Conservation (phyloP, 2,888 invertebrate species). For the Candidula unifasciata region DNA sequence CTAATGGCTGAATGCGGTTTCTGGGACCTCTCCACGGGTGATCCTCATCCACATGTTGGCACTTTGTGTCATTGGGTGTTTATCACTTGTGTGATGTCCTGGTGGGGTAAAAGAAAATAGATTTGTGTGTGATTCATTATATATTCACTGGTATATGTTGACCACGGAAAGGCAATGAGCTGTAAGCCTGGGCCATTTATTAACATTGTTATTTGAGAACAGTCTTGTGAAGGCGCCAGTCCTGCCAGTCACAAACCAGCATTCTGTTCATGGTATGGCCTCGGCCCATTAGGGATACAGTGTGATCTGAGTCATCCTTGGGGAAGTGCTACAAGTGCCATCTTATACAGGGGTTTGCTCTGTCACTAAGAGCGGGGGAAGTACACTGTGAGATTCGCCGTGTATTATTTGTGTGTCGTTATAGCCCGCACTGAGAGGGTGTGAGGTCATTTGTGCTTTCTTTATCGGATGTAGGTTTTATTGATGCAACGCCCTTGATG, state of each 20-base stretch:
- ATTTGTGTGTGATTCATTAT: too few relatives aligned
- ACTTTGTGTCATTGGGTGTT: too few relatives aligned
- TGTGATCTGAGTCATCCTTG: constrained; percentile 16
- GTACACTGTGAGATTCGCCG: background rate
- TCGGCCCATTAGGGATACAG: constrained; percentile 5
- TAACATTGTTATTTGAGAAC: background rate
- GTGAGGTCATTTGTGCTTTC: too few relatives aligned
- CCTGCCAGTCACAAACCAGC: background rate
- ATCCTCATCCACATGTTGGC: too few relatives aligned
- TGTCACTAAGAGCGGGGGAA: background rate
- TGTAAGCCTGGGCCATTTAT: background rate
- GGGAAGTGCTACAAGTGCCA: constrained; percentile 16
- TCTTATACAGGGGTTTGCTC: constrained; percentile 9
- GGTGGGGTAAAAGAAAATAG: too few relatives aligned
- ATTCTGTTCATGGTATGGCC: background rate
- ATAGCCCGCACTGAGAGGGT: too few relatives aligned
- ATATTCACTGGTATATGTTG: too few relatives aligned
- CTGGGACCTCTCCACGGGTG: too few relatives aligned
- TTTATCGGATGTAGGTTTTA: too few relatives aligned
- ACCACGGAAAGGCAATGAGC: background rate
- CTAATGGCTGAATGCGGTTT: too few relatives aligned
- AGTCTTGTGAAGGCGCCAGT: background rate
- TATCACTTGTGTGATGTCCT: too few relatives aligned
- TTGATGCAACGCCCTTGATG: too few relatives aligned
- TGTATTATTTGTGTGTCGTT: background rate